Base-by-base conservation (phyloP, 2,113 vertebrate genomes). In the Strix uralensis region DNA sequence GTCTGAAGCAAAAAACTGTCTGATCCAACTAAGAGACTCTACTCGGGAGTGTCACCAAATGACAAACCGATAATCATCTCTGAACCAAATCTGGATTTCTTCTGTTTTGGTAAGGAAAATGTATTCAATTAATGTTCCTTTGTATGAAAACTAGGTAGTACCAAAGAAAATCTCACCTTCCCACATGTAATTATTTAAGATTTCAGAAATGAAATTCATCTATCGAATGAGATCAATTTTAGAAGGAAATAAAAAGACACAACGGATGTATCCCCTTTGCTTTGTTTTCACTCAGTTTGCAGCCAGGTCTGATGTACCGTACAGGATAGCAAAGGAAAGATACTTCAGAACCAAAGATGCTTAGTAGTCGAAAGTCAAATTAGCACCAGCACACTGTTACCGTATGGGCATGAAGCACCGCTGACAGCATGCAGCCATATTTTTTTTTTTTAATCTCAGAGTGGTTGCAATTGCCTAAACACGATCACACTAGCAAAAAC, bases 141-240 rank as follows among this genome's bases (percentile, higher is more conserved):
- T 27, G 73, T 29, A 74, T 40, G 34, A 34, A 49, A 62, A 46
- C 13, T 0, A 9, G 23, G 74, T 3, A 26, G 29, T 8, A 13
- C 11, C 22, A 27, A 47, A 78, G 1, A 44, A 46, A 13, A 55
- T 5, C 25, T 71, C 34, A 21, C 54, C 18, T 79, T 75, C 58
- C 34, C 49, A 3, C 1, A 5, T 4, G 21, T 18, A 54, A 63
- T 27, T 20, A 3, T 27, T 65, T 77, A 22, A 7, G 36, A 32
- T 59, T 77, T 82, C 77, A 34, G 74, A 46, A 40, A 19, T 3
- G 26, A 81, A 66, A 85, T 62, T 44, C 11, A 20, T 10, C 34
- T 55, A 1, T 1, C 0, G 4, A 47, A 42, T 21, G 21, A 19
- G 38, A 62, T 19, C 32, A 19, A 12, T 46, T 25, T 58, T 21